phyloP scores from a whole-genome alignment of 2,113 vertebrate genomes.

The Piprites chloris region DNA sequence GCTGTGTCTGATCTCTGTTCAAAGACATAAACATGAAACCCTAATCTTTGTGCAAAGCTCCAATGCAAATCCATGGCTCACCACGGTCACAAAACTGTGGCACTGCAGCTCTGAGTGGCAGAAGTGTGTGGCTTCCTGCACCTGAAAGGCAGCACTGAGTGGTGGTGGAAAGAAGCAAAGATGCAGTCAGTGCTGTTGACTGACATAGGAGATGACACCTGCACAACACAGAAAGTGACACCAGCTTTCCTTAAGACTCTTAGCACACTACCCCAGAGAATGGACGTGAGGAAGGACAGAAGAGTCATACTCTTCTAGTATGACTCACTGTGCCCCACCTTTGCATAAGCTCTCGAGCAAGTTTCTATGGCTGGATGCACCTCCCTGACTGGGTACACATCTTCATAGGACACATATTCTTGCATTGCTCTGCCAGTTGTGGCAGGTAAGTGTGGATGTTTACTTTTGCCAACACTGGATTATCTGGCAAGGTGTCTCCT shows the following conservation, averaged over 20 bases:
- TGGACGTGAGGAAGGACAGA: rapidly evolving
- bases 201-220: not conserved
- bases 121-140: not conserved
- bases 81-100: not conserved
- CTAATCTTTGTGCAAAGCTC: not conserved
- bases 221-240: not conserved
- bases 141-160: not conserved
- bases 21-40: not conserved
- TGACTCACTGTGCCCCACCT: rapidly evolving
- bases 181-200: not conserved
- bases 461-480: not conserved
- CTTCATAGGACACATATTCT: not conserved
- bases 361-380: not conserved
- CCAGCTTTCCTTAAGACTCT: not conserved
- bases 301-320: not conserved
- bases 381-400: not conserved
- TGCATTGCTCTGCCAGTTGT: not conserved
- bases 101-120: not conserved
- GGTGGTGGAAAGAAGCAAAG: not conserved
- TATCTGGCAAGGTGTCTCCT: not conserved
- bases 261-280: not conserved
- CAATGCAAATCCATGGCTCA: not conserved
- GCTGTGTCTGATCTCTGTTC: not conserved
- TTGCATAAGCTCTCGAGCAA: not conserved
- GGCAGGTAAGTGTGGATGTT: not conserved